Evolutionary conservation across 2,113 vertebrate species (phyloP).

Genomic region (Grantiella picta): DNA sequence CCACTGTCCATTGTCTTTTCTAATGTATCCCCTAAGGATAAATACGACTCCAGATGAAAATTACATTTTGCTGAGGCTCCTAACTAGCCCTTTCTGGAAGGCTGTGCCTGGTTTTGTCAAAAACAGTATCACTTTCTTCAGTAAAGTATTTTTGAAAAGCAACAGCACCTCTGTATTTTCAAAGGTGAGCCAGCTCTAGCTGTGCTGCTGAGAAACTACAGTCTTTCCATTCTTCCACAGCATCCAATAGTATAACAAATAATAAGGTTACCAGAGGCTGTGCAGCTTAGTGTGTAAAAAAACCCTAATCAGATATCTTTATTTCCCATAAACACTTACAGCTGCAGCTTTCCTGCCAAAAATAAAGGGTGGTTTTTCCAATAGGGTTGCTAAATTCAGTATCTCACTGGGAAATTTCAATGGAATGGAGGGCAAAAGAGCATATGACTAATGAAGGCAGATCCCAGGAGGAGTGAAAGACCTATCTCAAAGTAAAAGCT

Average conservation of each 20-base stretch:
- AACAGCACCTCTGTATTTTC: not conserved
- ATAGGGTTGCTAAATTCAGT: not conserved
- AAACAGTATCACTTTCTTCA: conserved; percentile 6
- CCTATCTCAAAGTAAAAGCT: not conserved
- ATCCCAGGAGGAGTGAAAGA: not conserved
- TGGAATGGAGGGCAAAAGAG: not conserved
- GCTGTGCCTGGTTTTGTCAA: not conserved
- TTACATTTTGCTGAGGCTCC: conserved; percentile 7
- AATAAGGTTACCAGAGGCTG: conserved; percentile 21
- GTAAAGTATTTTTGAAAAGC: not conserved
- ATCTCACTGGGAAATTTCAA: conserved; percentile 11
- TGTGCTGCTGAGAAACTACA: not conserved
- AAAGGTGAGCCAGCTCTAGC: not conserved
- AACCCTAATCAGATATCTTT: not conserved
- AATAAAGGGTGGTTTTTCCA: not conserved
- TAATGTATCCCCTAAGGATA: conserved; percentile 35
- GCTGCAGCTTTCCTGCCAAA: not conserved
- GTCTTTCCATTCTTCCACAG: not conserved
- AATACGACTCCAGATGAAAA: conserved; percentile 3
- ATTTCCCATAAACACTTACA: conserved; percentile 37
- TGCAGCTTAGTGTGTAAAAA: not conserved
- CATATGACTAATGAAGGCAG: not conserved
- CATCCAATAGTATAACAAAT: not conserved
- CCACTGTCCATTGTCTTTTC: conserved; percentile 48
- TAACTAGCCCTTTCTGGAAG: not conserved